Conservation (phyloP, 2,797 vertebrate genomes). For the Oryzias sinensis region DNA sequence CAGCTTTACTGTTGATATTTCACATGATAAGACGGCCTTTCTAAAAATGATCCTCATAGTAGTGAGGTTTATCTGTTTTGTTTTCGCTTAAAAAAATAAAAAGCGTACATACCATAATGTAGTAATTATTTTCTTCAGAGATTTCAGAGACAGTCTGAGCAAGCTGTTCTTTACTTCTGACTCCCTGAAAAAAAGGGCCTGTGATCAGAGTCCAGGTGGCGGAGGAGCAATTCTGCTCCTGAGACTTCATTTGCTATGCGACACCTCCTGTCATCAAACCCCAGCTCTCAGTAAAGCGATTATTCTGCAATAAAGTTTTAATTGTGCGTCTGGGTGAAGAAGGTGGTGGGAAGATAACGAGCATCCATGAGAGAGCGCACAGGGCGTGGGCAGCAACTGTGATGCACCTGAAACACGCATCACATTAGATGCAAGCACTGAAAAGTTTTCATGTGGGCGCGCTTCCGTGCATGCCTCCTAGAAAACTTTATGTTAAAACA, state of each 20-base stretch:
- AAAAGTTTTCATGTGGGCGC: slow-evolving; percentile 5
- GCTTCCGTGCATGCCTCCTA: no score
- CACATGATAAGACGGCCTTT: neutral
- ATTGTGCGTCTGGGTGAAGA: slow-evolving; percentile 61
- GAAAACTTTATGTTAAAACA: no score
- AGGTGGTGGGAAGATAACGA: slow-evolving; percentile 59
- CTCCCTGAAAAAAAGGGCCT: slow-evolving; percentile 41
- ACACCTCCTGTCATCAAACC: slow-evolving; percentile 65
- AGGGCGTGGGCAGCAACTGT: slow-evolving; percentile 16
- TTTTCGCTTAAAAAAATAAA: slow-evolving; percentile 9
- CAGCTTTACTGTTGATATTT: no score
- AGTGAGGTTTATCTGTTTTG: no score
- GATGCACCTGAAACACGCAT: slow-evolving; percentile 44
- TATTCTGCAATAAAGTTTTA: slow-evolving; percentile 75
- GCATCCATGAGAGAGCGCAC: slow-evolving; percentile 37
- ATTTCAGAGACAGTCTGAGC: slow-evolving; percentile 23
- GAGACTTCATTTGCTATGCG: slow-evolving; percentile 54
- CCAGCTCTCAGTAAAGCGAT: slow-evolving; percentile 57
- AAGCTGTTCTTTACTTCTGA: slow-evolving; percentile 14
- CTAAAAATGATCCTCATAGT: neutral
- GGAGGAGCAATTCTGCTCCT: slow-evolving; percentile 41
- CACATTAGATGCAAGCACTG: slow-evolving; percentile 6
- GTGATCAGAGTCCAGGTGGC: slow-evolving; percentile 57
- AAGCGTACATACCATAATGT: neutral
- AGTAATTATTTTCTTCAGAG: slow-evolving; percentile 12